Evolutionary conservation across 2,888 invertebrate genomes (phyloP), one percentile per base, ranked within the genome.

Genomic region (Dioctria linearis): DNA sequence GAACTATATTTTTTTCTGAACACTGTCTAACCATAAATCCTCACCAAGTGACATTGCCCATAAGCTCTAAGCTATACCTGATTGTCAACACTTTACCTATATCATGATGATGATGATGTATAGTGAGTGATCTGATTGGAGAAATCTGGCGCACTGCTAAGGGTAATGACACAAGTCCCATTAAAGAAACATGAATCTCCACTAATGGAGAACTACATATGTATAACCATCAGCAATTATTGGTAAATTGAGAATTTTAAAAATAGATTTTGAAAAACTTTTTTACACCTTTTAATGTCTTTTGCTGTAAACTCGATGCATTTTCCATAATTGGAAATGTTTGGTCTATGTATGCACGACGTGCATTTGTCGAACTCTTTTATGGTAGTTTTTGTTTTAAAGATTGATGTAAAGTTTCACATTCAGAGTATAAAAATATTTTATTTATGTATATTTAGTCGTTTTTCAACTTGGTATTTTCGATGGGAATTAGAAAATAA

Each of bases 201-300:
- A 46, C 11, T 49, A 46, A 76, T 76, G 61, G 76, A 49, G 63
- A 63, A 42, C 76, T 9, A 40, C 49, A 76, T 25, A 25, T 25
- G 25, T 25, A 25, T 25, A 25, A 25, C 25, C 25, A 25, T 25
- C 25, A 25, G 25, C 25, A 25, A 25, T 25, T 25, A 63, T 76
- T 63, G 76, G 76, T 63, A 76, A 63, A 43, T 76, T 76, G 63
- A 63, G 40, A 46, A 46, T 13, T 76, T 37, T 76, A 76, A 76
- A 76, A 76, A 76, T 76, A 76, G 76, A 76, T 76, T 76, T 76
- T 76, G 25, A 76, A 73, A 25, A 63, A 76, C 76, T 46, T 46
- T 25, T 25, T 76, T 76, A 63, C 63, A 63, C 63, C 63, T 76
- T 76, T 63, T 37, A 51, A 76, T 49, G 46, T 46, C 63, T 76